Conservation (phyloP, 2,888 invertebrate species). For the Congeria kusceri region DNA sequence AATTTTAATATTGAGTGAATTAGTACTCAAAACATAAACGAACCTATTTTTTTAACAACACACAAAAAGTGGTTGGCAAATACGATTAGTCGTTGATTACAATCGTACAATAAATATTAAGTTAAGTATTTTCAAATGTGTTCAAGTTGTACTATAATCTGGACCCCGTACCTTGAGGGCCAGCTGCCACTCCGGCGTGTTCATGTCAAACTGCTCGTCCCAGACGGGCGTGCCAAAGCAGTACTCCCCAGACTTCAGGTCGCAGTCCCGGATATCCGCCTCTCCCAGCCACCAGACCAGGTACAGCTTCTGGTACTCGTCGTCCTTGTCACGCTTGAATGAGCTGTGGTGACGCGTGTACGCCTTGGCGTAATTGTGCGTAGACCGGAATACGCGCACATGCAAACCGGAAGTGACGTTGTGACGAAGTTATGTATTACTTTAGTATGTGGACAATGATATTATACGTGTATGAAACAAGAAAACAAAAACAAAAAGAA, state of each 20-base stretch:
- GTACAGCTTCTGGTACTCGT: slow-evolving; percentile 68
- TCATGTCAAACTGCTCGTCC: slow-evolving; percentile 78
- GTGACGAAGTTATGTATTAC: not conserved
- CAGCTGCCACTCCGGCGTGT: slow-evolving; percentile 73
- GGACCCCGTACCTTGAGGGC: slow-evolving; percentile 73
- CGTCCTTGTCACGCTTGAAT: slow-evolving; percentile 70
- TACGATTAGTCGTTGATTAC: too few species aligned
- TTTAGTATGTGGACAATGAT: too few species aligned
- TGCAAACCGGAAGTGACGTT: slow-evolving; percentile 32
- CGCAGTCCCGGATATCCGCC: slow-evolving; percentile 67
- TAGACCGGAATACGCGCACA: slow-evolving; percentile 67
- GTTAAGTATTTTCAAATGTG: too few species aligned
- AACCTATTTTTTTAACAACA: too few species aligned
- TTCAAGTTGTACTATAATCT: too few species aligned
- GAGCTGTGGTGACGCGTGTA: slow-evolving; percentile 63
- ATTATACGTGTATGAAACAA: too few species aligned
- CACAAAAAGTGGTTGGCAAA: too few species aligned
- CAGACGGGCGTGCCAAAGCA: slow-evolving; percentile 76
- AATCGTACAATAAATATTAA: too few species aligned
- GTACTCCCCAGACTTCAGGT: slow-evolving; percentile 64
- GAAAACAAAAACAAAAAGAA: too few species aligned
- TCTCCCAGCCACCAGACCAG: slow-evolving; percentile 76
- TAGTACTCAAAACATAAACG: too few species aligned
- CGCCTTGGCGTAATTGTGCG: slow-evolving; percentile 75
- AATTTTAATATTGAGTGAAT: too few species aligned